Base-by-base conservation (phyloP, 2,888 invertebrate species). In the Coleophora flavipennella region DNA sequence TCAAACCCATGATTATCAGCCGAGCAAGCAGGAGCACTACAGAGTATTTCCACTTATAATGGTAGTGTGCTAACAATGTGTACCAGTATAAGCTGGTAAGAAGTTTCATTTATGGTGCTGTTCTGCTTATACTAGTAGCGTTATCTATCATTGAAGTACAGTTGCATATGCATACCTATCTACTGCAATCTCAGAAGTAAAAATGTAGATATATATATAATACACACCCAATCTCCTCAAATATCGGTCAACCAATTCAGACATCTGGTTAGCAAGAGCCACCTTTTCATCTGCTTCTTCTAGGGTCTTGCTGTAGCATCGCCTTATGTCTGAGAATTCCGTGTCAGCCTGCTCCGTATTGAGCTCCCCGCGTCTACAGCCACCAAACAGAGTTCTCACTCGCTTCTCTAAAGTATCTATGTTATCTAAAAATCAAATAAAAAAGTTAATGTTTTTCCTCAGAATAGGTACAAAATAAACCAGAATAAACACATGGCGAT, bases 241-340 rank as follows among this genome's bases (percentile, higher is more conserved):
- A 81, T 98, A 97, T 63, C 96, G 89, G 64, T 97, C 96, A 39
- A 98, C 96, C 58, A 97, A 85, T 62, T 98, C 97, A 71, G 96
- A 94, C 89, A 97, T 94, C 74, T 95, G 94, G 72, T 92, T 96
- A 10, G 98, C 95, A 51, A 99, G 86, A 49, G 95, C 91, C 20
- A 97, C 95, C 79, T 99, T 99, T 69, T 98, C 97, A 76, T 98
- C 97, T 27, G 97, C 95, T 81, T 97, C 95, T 67, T 96, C 96
- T 42, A 97, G 74, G 2, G 95, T 93, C 73, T 95, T 96, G 49
- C 93, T 92, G 78, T 96, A 99, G 51, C 96, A 96, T 69, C 90
- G 89, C 44, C 91, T 86, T 50, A 98, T 93, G 44, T 90, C 89
- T 48, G 93, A 87, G 77, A 93, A 96, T 63, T 97, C 96, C 11